Evolutionary conservation across 2,888 invertebrate species (phyloP).

Genomic region (Glyphotaelius pellucidus): DNA sequence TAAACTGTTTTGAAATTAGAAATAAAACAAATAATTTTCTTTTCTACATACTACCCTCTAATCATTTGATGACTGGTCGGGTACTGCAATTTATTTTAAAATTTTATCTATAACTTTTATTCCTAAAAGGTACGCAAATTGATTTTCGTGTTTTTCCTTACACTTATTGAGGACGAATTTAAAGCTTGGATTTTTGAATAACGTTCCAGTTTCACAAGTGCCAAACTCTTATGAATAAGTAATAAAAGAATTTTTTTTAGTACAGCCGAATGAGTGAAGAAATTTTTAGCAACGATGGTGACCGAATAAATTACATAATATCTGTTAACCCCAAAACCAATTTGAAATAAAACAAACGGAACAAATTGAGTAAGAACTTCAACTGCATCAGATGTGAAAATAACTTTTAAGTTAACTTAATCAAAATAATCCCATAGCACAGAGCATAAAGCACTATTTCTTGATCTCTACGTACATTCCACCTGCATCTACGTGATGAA

Average conservation of each 20-base stretch:
- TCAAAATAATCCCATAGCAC: constrained; percentile 32
- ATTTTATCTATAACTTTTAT: neutral
- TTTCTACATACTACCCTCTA: too few species aligned
- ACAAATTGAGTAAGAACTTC: too few species aligned
- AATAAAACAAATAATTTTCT: too few species aligned
- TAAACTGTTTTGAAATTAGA: too few species aligned
- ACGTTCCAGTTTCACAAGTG: neutral
- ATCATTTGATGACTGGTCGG: too few species aligned
- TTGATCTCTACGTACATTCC: neutral
- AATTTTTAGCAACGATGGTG: neutral
- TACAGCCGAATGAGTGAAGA: neutral
- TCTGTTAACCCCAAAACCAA: neutral
- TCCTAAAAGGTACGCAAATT: too few species aligned
- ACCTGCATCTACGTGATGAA: constrained; percentile 17
- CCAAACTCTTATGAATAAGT: neutral
- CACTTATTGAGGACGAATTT: neutral
- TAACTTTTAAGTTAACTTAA: neutral
- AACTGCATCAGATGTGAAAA: neutral
- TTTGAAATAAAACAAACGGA: neutral
- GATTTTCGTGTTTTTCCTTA: neutral
- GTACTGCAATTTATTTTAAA: neutral
- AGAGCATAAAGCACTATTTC: neutral
- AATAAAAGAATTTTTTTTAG: too few species aligned
- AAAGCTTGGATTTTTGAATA: neutral
- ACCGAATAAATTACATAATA: neutral